These are phyloP conservation scores for Alca torda DNA, from an alignment of 2,797 vertebrate genomes.

Conservation along the genomic window DNA sequence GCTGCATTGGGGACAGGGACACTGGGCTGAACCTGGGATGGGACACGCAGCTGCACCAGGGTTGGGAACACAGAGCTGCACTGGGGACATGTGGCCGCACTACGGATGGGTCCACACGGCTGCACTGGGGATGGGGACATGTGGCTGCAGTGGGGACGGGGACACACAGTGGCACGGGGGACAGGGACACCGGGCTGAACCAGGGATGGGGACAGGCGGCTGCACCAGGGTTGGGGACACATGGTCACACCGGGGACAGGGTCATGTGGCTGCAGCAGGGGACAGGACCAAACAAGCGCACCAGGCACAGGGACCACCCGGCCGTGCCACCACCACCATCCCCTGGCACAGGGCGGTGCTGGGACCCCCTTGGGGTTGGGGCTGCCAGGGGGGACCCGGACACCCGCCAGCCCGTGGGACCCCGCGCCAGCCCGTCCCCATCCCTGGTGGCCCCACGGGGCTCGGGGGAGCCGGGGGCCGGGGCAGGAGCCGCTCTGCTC, in stretches of 20 bases:
- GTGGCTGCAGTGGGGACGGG: background rate
- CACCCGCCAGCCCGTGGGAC: background rate
- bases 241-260: accelerated
- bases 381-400: background rate
- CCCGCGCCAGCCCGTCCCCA: background rate
- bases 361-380: background rate
- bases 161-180: background rate
- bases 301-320: too few relatives aligned
- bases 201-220: background rate
- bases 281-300: background rate
- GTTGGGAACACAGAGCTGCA: background rate
- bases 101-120: too few relatives aligned
- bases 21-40: too few relatives aligned
- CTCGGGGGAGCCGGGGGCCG: background rate
- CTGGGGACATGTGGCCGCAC: too few relatives aligned
- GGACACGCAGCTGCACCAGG: background rate
- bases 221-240: background rate
- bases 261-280: accelerated
- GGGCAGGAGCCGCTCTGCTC: background rate
- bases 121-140: background rate
- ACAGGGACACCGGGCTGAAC: too few relatives aligned
- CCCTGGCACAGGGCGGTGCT: background rate
- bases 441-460: background rate
- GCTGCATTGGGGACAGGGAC: too few relatives aligned
- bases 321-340: background rate